These are phyloP conservation scores for Gouania willdenowi DNA, from an alignment of 2,797 vertebrate species.

Conservation along the genomic window DNA sequence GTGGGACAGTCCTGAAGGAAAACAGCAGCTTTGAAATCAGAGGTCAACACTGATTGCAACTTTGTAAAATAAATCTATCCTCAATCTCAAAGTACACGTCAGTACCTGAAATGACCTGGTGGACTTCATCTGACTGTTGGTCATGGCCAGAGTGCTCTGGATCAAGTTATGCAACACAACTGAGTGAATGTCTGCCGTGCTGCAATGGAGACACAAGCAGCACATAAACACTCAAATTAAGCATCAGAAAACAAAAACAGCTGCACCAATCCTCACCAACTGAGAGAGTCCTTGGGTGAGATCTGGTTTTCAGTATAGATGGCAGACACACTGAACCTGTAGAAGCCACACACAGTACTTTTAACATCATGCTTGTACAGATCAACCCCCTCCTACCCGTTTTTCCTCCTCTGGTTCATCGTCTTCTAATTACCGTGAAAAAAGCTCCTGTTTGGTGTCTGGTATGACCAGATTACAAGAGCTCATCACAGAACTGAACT, in stretches of 20 bases:
- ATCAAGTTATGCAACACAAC: constrained; percentile 92
- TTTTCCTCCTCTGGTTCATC: neutral
- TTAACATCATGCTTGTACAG: neutral
- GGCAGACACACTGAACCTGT: constrained; percentile 84
- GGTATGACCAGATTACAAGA: constrained; percentile 74
- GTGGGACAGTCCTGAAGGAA: no score
- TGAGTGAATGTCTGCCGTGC: constrained; percentile 84
- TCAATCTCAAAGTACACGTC: neutral
- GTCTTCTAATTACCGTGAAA: constrained; percentile 80
- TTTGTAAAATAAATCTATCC: no score
- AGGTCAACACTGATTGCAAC: no score
- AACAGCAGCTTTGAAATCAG: no score
- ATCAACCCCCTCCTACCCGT: neutral
- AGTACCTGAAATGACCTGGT: constrained; percentile 89
- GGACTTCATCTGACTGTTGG: constrained; percentile 88
- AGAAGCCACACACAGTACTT: neutral
- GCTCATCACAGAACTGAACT: constrained; percentile 82
- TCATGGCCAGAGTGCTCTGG: constrained; percentile 92
- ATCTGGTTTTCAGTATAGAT: constrained; percentile 72
- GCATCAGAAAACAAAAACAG: neutral
- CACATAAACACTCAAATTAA: neutral
- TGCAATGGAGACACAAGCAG: constrained; percentile 42
- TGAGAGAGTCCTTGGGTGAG: constrained; percentile 71
- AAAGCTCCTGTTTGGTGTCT: constrained; percentile 84
- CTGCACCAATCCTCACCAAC: constrained; percentile 60